Evolutionary conservation across 2,113 vertebrate genomes (phyloP), one percentile per base, ranked within the genome.

Genomic region (Chloebia gouldiae): DNA sequence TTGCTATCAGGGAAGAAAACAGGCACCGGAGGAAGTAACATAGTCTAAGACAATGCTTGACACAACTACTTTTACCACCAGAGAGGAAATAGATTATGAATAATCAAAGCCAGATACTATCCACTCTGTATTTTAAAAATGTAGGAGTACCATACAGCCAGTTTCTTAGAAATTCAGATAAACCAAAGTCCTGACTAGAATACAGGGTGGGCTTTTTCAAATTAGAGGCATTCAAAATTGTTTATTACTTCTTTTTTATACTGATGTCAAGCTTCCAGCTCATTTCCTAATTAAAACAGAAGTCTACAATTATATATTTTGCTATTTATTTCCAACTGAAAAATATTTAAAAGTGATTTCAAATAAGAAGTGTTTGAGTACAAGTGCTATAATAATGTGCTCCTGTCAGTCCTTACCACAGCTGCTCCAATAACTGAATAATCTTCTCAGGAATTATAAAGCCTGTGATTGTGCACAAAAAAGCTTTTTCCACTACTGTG

Each of bases 361-460:
- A 5, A 91, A 66, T 56, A 24, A 21, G 6, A 70, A 63, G 24
- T 65, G 25, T 53, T 60, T 40, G 13, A 45, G 20, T 37, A 57
- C 18, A 66, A 61, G 39, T 23, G 7, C 51, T 85, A 40, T 27
- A 81, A 37, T 35, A 70, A 51, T 22, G n/a, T 73, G 27, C 9
- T 66, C 25, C 49, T 87, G 57, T 40, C 51, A 16, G 31, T n/a
- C 53, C 98, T 98, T 97, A 99, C 99, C 99, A 96, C 20, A 99
- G 97, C 81, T 98, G 97, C 30, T 98, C 98, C 91, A 99, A 47
- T 30, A 99, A 97, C 4, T 89, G 71, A 65, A 94, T 93, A 81
- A 99, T 93, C 82, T 98, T 98, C 69, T 98, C 97, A 7, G 99
- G 98, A 47, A 98, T 96, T 79, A 99, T 96, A 93, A 99, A 98